Percentiles rank a stretch among this genome's conserved stretches.
Conservation (phyloP, 2,888 invertebrate species). For the Coelopa pilipes region DNA sequence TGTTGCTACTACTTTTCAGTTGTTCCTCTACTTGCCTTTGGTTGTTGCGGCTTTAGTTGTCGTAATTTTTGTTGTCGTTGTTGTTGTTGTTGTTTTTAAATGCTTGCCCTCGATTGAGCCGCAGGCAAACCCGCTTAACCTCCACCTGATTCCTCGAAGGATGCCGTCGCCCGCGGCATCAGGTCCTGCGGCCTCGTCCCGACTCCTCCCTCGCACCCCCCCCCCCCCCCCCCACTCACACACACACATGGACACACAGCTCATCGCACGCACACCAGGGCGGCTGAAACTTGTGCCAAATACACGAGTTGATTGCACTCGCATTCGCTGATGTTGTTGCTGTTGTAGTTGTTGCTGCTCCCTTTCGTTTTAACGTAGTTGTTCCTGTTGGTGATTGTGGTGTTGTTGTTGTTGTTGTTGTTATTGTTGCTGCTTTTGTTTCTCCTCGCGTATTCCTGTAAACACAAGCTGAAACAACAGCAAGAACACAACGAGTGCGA, state of each 20-base stretch:
- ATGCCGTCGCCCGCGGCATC: neutral
- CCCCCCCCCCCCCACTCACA: too few relatives aligned
- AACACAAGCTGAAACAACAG: constrained; percentile 16
- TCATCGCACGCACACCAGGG: neutral
- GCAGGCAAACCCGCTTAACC: constrained; percentile 35
- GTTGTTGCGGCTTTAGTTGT: neutral
- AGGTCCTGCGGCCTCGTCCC: neutral
- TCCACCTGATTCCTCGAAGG: constrained; percentile 36
- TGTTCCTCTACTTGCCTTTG: neutral
- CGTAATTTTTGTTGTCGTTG: constrained; percentile 16
- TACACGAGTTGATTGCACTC: constrained; percentile 27
- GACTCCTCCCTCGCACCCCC: too few relatives aligned
- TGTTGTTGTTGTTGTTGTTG: neutral
- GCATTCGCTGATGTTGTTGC: constrained; percentile 7
- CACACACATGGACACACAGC: too few relatives aligned
- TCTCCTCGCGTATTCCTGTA: constrained; percentile 15
- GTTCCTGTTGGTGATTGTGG: neutral
- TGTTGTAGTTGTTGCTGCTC: neutral
- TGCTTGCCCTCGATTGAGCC: constrained; percentile 4
- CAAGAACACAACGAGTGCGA: neutral
- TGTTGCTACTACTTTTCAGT: neutral
- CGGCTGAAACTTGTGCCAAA: constrained; percentile 18
- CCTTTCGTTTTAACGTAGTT: too few relatives aligned
- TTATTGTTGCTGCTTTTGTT: too few relatives aligned
- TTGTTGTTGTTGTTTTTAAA: constrained; percentile 6